A percentile compares a stretch with the other conserved stretches of the same genome.
Evolutionary conservation across 1,140 invertebrate species (phyloP).

Genomic region (Tetranychus urticae): DNA sequence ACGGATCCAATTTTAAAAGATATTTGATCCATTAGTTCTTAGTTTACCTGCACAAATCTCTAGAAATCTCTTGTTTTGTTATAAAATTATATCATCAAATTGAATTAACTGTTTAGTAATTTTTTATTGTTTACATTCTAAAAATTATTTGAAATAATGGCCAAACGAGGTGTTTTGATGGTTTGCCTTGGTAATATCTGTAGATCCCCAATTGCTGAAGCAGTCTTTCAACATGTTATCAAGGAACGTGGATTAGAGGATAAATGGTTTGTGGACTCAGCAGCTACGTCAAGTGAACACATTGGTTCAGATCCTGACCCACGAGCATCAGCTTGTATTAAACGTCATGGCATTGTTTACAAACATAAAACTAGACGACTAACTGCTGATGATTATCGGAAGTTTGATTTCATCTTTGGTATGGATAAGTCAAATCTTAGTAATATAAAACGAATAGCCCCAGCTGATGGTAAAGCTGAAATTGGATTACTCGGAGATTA

Average conservation of each 20-base stretch:
- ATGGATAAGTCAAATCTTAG: constrained; percentile 64
- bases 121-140: no score
- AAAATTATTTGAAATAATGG: neutral
- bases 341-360: constrained; percentile 36
- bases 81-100: no score
- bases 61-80: no score
- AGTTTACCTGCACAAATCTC: no score
- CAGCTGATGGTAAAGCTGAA: constrained; percentile 34
- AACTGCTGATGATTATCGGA: constrained; percentile 37
- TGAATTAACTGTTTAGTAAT: no score
- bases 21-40: no score
- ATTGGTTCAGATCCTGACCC: constrained; percentile 51
- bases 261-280: constrained; percentile 63
- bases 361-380: constrained; percentile 49
- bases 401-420: constrained; percentile 65
- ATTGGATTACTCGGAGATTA: constrained; percentile 51
- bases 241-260: constrained; percentile 23
- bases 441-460: constrained; percentile 33
- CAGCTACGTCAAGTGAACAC: constrained; percentile 60
- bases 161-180: constrained; percentile 8
- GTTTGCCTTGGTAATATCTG: constrained; percentile 44
- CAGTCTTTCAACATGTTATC: constrained; percentile 49
- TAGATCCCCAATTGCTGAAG: constrained; percentile 80
- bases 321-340: constrained; percentile 41
- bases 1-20: no score